These are phyloP conservation scores for Parnassius glacialis DNA, from an alignment of 2,888 invertebrate genomes.

Conservation along the genomic window DNA sequence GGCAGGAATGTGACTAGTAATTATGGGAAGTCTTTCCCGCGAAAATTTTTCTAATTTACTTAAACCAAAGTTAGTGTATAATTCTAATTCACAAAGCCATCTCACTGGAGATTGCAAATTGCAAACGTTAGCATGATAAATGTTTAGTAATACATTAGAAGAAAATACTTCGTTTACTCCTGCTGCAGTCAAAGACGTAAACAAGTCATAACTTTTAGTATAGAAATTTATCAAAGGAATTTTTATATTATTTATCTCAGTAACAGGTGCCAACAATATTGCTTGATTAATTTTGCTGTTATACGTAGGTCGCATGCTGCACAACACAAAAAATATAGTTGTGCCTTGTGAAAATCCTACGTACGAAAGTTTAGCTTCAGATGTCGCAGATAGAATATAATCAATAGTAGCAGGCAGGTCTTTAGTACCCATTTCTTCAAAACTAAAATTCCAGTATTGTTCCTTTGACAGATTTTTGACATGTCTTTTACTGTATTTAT, in stretches of 20 bases:
- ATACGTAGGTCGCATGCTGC: constrained; percentile 59
- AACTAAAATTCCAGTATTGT: constrained; percentile 65
- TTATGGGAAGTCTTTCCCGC: constrained; percentile 49
- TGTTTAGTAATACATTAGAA: constrained; percentile 42
- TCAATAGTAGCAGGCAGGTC: constrained; percentile 65
- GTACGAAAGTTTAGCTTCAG: constrained; percentile 51
- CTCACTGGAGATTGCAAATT: constrained; percentile 41
- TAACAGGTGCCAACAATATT: constrained; percentile 64
- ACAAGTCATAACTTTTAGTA: constrained; percentile 41
- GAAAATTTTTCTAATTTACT: constrained; percentile 50
- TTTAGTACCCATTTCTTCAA: constrained; percentile 66
- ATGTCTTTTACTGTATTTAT: constrained; percentile 64
- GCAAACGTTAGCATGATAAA: constrained; percentile 54
- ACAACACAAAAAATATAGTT: constrained; percentile 63
- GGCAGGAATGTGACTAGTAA: constrained; percentile 63
- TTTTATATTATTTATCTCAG: constrained; percentile 50
- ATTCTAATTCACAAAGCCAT: constrained; percentile 57
- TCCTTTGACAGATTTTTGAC: constrained; percentile 43
- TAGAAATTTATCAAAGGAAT: constrained; percentile 54
- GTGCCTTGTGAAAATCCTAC: constrained; percentile 71
- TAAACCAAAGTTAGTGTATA: constrained; percentile 54
- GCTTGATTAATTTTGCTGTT: constrained; percentile 62
- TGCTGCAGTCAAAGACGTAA: constrained; percentile 41
- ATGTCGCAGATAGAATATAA: constrained; percentile 51
- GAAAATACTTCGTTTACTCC: constrained; percentile 59